Base-by-base conservation (phyloP, 2,888 invertebrate genomes). In the Pristionchus japonicus region DNA sequence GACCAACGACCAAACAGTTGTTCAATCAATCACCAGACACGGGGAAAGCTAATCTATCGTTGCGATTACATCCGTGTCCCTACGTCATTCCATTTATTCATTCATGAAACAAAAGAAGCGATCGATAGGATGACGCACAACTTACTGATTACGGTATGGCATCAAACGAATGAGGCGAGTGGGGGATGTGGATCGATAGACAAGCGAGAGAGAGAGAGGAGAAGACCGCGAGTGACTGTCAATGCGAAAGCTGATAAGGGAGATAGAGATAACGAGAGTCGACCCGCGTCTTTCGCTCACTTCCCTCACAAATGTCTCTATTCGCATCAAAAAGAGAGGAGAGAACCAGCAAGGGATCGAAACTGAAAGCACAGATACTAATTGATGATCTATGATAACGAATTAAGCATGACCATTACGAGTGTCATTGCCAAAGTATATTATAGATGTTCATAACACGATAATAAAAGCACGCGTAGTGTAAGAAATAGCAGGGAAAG, bases 231-330 rank as follows among this genome's bases (percentile, higher is more conserved):
- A 43, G 74, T 40, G 74, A 74, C 74, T 40, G 74, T 74, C 37
- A 74, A 74, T n/a, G 74, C 23, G 74, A 74, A 74, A 74, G 74
- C 74, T 74, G 74, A 74, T 74, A 74, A 74, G n/a, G 74, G 74
- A 43, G 74, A 43, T 40, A 40, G 74, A 74, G 74, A 74, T 74
- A 74, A 74, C 40, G n/a, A n/a, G 43, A 74, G 74, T 13, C 74
- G 74, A 74, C 74, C 74, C 74, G 74, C 74, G 74, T 74, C 74
- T 74, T 40, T 74, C 67, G 67, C 43, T 74, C 74, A 74, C 74
- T 74, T 23, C 13, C 9, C 74, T 67, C 40, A 40, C 74, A 74
- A 74, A n/a, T 31, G 74, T 40, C 74, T 37, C 37, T 9, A 74
- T 4, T 67, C 74, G 74, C 20, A n/a, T 23, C 20, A 74, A 43